A percentile compares a stretch with the other conserved stretches of the same genome.
These are phyloP conservation scores for Lophius americanus DNA, from an alignment of 2,797 vertebrate genomes.

Conservation along the genomic window DNA sequence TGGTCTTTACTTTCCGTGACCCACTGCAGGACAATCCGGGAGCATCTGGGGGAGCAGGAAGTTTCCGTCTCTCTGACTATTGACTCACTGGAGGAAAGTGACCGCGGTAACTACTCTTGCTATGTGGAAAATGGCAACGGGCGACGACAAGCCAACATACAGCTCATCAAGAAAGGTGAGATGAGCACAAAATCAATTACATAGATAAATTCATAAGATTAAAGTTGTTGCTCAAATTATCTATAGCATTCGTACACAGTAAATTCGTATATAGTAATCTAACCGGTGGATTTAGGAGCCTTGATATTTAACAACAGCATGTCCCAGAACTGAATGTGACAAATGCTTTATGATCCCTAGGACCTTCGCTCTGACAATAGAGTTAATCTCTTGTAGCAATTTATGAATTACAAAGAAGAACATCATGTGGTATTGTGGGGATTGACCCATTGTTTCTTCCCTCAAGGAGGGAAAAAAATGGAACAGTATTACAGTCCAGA, in stretches of 20 bases:
- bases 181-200: background rate
- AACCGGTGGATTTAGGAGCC: slow-evolving; percentile 4
- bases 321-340: slow-evolving; percentile 33
- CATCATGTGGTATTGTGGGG: slow-evolving; percentile 49
- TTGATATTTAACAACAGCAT: slow-evolving; percentile 28
- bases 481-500: slow-evolving; percentile 39
- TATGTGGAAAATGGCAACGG: slow-evolving; percentile 96
- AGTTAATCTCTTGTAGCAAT: slow-evolving; percentile 46
- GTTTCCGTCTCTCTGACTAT: slow-evolving; percentile 95
- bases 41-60: slow-evolving; percentile 97
- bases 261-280: too few relatives aligned
- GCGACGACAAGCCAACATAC: slow-evolving; percentile 90
- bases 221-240: too few relatives aligned
- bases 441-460: slow-evolving; percentile 55
- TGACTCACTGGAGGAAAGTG: slow-evolving; percentile 90
- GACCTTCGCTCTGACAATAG: slow-evolving; percentile 35
- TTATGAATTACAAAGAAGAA: slow-evolving; percentile 47
- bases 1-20: slow-evolving; percentile 34
- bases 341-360: slow-evolving; percentile 37
- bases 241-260: too few relatives aligned
- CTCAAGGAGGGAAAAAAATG: slow-evolving; percentile 25
- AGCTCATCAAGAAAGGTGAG: slow-evolving; percentile 92
- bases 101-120: slow-evolving; percentile 98
- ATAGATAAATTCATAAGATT: too few relatives aligned
- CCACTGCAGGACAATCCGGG: slow-evolving; percentile 87